phyloP scores from a whole-genome alignment of 2,113 vertebrate species.

The Trichomycterus rosablanca region DNA sequence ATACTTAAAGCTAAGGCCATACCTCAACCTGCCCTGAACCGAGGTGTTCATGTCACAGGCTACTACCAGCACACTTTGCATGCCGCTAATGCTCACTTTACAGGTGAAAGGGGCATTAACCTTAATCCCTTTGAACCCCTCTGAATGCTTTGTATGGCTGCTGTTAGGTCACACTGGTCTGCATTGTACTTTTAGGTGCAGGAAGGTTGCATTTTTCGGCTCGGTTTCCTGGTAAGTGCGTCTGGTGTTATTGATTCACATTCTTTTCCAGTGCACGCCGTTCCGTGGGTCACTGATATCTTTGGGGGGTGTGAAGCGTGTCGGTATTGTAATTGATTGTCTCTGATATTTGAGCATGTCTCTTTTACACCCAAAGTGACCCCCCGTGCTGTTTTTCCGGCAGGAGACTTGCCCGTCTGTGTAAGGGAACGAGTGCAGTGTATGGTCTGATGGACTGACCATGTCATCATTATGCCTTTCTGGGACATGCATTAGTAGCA shows the following conservation, averaged over 20 bases:
- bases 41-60: too few relatives aligned
- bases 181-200: conserved; percentile 59
- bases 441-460: too few relatives aligned
- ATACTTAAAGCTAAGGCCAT: conserved; percentile 37
- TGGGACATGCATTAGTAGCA: too few relatives aligned
- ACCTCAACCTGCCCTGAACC: too few relatives aligned
- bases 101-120: too few relatives aligned
- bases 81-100: too few relatives aligned
- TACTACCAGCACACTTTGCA: too few relatives aligned
- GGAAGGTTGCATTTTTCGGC: conserved; percentile 58
- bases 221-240: conserved; percentile 80
- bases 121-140: too few relatives aligned
- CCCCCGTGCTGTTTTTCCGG: too few relatives aligned
- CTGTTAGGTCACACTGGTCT: too few relatives aligned
- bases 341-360: conserved; percentile 75
- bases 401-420: conserved; percentile 59
- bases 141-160: too few relatives aligned
- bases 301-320: conserved; percentile 82
- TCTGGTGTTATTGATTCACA: conserved; percentile 70
- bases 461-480: too few relatives aligned
- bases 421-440: conserved; percentile 37
- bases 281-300: conserved; percentile 87
- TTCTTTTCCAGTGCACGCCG: conserved; percentile 76
- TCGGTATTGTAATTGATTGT: conserved; percentile 85
- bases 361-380: conserved; percentile 58